Conservation (phyloP, 2,888 invertebrate genomes). For the Stenodema calcarata region DNA sequence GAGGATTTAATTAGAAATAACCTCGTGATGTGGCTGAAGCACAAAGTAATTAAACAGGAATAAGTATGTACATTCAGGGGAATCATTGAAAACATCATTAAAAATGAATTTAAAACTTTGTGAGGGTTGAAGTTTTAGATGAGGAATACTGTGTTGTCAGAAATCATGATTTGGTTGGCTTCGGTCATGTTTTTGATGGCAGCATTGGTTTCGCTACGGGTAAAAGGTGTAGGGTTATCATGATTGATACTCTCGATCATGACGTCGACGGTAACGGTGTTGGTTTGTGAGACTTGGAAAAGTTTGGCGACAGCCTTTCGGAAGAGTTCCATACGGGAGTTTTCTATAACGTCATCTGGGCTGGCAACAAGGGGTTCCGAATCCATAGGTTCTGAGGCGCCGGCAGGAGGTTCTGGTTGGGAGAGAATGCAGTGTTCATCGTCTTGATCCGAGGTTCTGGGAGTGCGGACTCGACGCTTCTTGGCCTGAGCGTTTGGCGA, state of each 20-base stretch:
- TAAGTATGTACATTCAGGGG: not conserved
- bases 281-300: conserved; percentile 1
- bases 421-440: not conserved
- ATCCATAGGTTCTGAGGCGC: not conserved
- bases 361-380: not conserved
- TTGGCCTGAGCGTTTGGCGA: conserved; percentile 11
- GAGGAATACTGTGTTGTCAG: conserved; percentile 82
- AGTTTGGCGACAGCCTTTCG: conserved; percentile 23
- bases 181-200: conserved; percentile 85
- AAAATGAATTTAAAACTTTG: too few relatives aligned
- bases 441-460: not conserved
- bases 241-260: conserved; percentile 34
- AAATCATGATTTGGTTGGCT: conserved; percentile 91
- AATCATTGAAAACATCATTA: too few relatives aligned
- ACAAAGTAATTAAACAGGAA: not conserved
- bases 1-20: not conserved
- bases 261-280: not conserved
- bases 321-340: conserved; percentile 11
- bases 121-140: conserved; percentile 65
- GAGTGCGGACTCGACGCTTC: conserved; percentile 10
- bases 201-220: conserved; percentile 73
- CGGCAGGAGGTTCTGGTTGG: not conserved
- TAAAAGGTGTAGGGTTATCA: conserved; percentile 65
- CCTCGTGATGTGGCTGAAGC: not conserved
- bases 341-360: conserved; percentile 15